A percentile compares a stretch with the other conserved stretches of the same genome.
phyloP scores from a whole-genome alignment of 1,140 invertebrate genomes.

The Pachypeltis micranthus region DNA sequence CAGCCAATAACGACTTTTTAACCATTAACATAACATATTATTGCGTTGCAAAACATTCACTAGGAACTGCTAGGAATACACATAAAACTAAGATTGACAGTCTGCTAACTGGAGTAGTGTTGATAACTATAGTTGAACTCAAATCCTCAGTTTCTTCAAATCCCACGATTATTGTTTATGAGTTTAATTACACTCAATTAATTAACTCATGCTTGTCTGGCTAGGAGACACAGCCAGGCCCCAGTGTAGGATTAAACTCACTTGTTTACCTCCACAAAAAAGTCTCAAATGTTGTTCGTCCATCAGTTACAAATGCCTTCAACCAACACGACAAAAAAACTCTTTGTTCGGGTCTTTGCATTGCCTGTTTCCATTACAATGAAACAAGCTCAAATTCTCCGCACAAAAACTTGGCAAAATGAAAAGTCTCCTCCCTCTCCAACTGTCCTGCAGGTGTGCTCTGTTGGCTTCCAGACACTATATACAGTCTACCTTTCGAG shows the following conservation, averaged over 20 bases:
- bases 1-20: constrained; percentile 18
- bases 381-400: too few relatives aligned
- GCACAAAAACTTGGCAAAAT: too few relatives aligned
- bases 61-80: constrained; percentile 19
- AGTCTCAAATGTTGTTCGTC: too few relatives aligned
- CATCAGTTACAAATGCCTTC: too few relatives aligned
- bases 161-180: not conserved
- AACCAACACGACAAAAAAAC: too few relatives aligned
- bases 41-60: constrained; percentile 11
- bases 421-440: too few relatives aligned
- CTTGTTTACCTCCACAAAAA: not conserved
- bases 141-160: not conserved
- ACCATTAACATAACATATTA: constrained; percentile 12
- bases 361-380: too few relatives aligned
- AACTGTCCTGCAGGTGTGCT: too few relatives aligned
- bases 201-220: not conserved
- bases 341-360: too few relatives aligned
- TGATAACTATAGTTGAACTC: not conserved
- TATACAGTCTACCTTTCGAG: too few relatives aligned
- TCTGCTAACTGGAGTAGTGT: constrained; percentile 9
- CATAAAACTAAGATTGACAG: constrained; percentile 16
- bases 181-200: not conserved
- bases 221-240: not conserved
- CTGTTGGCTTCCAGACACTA: too few relatives aligned
- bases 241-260: not conserved